Conservation (phyloP, 1,140 invertebrate genomes). For the Polypedilum vanderplanki region DNA sequence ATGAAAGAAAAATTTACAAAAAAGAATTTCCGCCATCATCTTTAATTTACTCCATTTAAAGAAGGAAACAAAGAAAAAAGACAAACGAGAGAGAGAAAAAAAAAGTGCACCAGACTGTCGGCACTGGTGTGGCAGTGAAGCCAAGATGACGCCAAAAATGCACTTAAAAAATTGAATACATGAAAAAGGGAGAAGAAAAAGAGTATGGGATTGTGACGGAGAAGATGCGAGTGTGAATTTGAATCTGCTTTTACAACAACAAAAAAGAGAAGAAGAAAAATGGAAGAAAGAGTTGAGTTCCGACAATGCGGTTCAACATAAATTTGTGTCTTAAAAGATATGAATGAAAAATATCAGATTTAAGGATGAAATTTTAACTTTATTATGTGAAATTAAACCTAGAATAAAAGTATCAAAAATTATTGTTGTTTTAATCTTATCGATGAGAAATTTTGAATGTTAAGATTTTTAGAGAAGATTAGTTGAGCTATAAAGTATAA, state of each 20-base stretch:
- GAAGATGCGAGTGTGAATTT: not conserved
- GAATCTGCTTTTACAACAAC: not conserved
- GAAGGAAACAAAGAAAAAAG: not conserved
- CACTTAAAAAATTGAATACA: not conserved
- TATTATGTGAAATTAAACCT: no score
- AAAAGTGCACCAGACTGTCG: constrained; percentile 26
- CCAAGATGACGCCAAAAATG: constrained; percentile 15
- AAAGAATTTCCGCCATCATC: no score
- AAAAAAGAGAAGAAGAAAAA: not conserved
- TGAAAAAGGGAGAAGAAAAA: no score
- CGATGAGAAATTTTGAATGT: no score
- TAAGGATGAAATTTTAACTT: no score
- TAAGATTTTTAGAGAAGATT: no score
- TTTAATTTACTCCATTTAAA: no score
- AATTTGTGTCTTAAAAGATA: not conserved
- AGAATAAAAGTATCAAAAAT: no score
- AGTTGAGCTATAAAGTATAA: no score
- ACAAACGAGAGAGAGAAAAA: not conserved
- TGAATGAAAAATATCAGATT: not conserved
- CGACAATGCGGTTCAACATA: not conserved
- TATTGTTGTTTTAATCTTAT: no score
- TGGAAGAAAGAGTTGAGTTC: not conserved
- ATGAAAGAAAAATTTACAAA: no score
- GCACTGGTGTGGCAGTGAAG: not conserved
- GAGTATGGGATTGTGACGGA: no score